Conservation (phyloP, 2,888 invertebrate species). For the Miltochrista miniata region DNA sequence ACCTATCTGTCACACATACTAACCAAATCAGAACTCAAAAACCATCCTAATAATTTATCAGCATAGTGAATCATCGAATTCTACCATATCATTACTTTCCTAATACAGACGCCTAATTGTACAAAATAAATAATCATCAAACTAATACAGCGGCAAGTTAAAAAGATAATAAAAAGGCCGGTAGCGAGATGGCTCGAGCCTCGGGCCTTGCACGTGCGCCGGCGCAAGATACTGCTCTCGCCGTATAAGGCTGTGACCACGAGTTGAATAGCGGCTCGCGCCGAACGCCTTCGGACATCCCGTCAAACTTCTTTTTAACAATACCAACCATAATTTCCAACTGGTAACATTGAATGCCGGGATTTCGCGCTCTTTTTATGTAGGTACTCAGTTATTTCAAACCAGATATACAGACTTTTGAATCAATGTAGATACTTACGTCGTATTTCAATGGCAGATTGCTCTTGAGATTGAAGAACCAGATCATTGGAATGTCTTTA, state of each 20-base stretch:
- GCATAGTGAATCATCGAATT: slow-evolving; percentile 4
- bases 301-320: slow-evolving; percentile 67
- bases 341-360: slow-evolving; percentile 42
- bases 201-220: slow-evolving; percentile 70
- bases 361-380: slow-evolving; percentile 43
- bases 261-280: slow-evolving; percentile 44
- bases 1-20: too few species aligned
- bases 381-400: slow-evolving; percentile 30
- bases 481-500: too few species aligned
- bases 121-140: slow-evolving; percentile 43
- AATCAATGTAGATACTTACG: too few species aligned
- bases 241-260: slow-evolving; percentile 42
- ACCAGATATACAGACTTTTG: too few species aligned
- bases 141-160: slow-evolving; percentile 48
- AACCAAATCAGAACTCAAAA: neutral
- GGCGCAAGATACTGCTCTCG: slow-evolving; percentile 45
- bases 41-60: neutral
- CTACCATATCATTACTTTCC: slow-evolving; percentile 17
- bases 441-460: slow-evolving; percentile 17
- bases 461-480: too few species aligned
- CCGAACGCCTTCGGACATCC: slow-evolving; percentile 54
- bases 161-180: slow-evolving; percentile 69
- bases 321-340: slow-evolving; percentile 39
- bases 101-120: slow-evolving; percentile 34
- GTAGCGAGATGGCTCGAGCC: slow-evolving; percentile 61